These are phyloP conservation scores for Esox masquinongy DNA, from an alignment of 2,797 vertebrate genomes.

Conservation along the genomic window DNA sequence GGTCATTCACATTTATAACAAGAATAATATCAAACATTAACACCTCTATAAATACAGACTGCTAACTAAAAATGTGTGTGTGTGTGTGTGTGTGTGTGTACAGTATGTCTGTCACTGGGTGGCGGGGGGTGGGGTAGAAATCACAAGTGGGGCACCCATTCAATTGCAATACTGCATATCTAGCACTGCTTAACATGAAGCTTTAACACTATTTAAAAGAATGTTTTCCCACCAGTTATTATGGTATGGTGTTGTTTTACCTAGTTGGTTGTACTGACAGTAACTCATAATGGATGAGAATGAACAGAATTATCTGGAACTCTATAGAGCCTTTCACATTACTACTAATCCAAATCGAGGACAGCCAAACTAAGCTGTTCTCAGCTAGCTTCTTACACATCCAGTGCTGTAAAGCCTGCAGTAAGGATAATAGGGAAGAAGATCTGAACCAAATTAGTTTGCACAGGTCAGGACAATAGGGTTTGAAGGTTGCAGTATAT, in stretches of 20 bases:
- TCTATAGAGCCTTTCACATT: background rate
- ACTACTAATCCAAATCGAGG: background rate
- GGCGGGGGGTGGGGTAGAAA: no score
- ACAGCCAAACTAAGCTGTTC: background rate
- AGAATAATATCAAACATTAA: no score
- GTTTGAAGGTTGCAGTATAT: constrained; percentile 5
- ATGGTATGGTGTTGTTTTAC: background rate
- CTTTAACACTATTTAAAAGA: background rate
- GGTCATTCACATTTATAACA: no score
- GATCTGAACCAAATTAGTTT: background rate
- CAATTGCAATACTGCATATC: no score
- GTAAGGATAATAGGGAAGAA: background rate
- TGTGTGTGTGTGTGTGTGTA: no score
- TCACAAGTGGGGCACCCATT: no score
- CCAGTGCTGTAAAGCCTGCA: background rate
- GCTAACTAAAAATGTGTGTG: no score
- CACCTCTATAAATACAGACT: no score
- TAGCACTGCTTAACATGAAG: background rate
- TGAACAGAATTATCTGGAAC: background rate
- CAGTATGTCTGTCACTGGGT: no score
- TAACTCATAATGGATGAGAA: background rate
- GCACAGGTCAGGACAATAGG: background rate
- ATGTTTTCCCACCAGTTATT: background rate
- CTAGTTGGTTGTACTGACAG: background rate
- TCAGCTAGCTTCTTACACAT: background rate